Conservation (phyloP, 2,888 invertebrate genomes). For the Lapara coniferarum region DNA sequence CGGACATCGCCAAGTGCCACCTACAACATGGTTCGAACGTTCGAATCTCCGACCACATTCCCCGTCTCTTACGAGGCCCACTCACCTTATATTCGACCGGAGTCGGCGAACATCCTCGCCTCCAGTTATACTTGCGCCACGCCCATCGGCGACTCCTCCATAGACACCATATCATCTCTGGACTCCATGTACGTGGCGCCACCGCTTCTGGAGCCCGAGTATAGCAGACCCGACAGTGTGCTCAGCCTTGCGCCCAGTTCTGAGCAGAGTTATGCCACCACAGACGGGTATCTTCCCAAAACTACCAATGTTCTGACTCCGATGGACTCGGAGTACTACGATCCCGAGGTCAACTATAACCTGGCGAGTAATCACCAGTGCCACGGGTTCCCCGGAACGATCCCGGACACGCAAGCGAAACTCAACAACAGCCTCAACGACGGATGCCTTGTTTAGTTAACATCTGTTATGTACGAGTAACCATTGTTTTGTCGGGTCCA, state of each 20-base stretch:
- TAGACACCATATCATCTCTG: slow-evolving; percentile 70
- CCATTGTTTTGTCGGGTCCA: slow-evolving; percentile 69
- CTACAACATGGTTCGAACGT: slow-evolving; percentile 75
- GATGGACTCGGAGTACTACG: slow-evolving; percentile 83
- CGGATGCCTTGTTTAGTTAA: slow-evolving; percentile 84
- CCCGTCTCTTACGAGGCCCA: slow-evolving; percentile 72
- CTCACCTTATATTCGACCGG: slow-evolving; percentile 79
- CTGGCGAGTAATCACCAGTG: slow-evolving; percentile 75
- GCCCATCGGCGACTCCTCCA: slow-evolving; percentile 68
- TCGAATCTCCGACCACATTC: slow-evolving; percentile 76
- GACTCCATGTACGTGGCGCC: slow-evolving; percentile 70
- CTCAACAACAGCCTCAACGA: slow-evolving; percentile 84
- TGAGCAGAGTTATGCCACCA: slow-evolving; percentile 65
- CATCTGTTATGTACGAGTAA: slow-evolving; percentile 38
- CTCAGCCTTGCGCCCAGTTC: slow-evolving; percentile 67
- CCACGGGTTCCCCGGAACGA: slow-evolving; percentile 78
- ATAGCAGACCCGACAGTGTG: slow-evolving; percentile 75
- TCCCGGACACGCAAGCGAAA: slow-evolving; percentile 74
- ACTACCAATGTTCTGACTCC: slow-evolving; percentile 76
- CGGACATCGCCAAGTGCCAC: slow-evolving; percentile 68
- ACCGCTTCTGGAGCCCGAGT: slow-evolving; percentile 69
- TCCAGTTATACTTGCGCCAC: slow-evolving; percentile 77
- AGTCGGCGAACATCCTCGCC: slow-evolving; percentile 79
- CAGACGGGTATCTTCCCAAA: slow-evolving; percentile 76
- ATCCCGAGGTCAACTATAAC: slow-evolving; percentile 81